A percentile compares a stretch with the other conserved stretches of the same genome.
Evolutionary conservation across 2,888 invertebrate genomes (phyloP).

Genomic region (Aquatica leii): DNA sequence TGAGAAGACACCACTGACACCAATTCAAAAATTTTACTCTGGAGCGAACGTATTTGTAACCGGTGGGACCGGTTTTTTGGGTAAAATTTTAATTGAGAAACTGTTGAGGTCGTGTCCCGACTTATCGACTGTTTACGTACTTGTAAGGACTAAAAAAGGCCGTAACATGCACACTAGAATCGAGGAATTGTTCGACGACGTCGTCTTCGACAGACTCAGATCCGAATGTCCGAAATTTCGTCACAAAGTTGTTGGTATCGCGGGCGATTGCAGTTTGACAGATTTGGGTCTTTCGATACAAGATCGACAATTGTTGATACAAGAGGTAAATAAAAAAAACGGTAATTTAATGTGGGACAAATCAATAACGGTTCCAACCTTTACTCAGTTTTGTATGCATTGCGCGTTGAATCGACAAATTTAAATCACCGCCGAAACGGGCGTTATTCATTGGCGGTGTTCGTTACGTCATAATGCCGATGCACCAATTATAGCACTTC

Average conservation of each 20-base stretch:
- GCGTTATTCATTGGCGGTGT: too few species aligned
- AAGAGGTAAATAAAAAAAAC: constrained; percentile 56
- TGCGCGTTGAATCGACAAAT: too few species aligned
- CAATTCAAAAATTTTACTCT: constrained; percentile 56
- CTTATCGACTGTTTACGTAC: constrained; percentile 64
- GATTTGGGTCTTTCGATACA: constrained; percentile 67
- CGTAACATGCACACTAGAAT: constrained; percentile 71
- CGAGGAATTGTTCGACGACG: constrained; percentile 73
- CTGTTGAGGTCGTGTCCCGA: constrained; percentile 66
- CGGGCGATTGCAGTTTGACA: constrained; percentile 70
- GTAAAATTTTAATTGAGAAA: constrained; percentile 68
- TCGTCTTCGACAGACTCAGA: constrained; percentile 67
- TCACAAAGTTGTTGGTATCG: constrained; percentile 64
- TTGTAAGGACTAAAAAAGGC: constrained; percentile 68
- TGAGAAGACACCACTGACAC: constrained; percentile 35
- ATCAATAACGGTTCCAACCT: neutral
- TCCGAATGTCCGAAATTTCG: constrained; percentile 69
- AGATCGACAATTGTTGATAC: constrained; percentile 64
- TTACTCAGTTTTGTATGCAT: too few species aligned
- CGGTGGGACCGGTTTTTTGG: constrained; percentile 66
- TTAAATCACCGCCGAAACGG: too few species aligned
- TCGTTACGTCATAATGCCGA: too few species aligned
- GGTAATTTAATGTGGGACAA: too few species aligned
- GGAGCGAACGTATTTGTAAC: constrained; percentile 57
- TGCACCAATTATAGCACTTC: too few species aligned